Percentiles rank a stretch among this genome's conserved stretches.
Conservation (phyloP, 2,888 invertebrate genomes). For the Eupithecia abbreviata region DNA sequence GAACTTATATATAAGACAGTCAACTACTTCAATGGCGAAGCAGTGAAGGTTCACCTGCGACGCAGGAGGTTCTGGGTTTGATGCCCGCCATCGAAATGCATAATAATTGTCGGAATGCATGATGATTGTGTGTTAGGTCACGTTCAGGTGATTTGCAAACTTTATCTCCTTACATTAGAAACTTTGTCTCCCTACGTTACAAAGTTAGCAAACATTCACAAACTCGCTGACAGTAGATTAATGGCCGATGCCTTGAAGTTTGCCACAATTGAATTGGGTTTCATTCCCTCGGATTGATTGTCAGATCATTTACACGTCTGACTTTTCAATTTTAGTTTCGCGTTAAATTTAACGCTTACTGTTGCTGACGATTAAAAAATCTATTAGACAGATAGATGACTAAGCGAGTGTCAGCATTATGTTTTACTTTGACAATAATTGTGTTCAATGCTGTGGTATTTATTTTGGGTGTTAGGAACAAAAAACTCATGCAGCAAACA, state of each 20-base stretch:
- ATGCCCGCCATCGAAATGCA: background rate
- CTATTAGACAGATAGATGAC: too few relatives aligned
- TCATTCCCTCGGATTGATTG: background rate
- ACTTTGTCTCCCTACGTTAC: slow-evolving; percentile 12
- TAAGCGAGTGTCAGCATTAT: too few relatives aligned
- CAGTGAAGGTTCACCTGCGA: background rate
- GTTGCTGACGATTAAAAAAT: background rate
- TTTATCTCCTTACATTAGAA: slow-evolving; percentile 9
- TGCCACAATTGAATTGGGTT: background rate
- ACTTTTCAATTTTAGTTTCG: background rate
- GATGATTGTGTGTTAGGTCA: background rate
- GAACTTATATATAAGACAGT: background rate
- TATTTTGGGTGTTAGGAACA: too few relatives aligned
- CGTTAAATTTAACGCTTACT: background rate
- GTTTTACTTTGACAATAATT: too few relatives aligned
- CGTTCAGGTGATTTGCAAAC: slow-evolving; percentile 25
- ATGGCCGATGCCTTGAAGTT: background rate
- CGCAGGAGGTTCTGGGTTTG: background rate
- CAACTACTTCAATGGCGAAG: background rate
- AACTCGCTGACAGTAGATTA: background rate
- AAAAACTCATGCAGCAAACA: background rate
- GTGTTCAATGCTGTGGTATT: too few relatives aligned
- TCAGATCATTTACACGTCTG: background rate
- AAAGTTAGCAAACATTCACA: background rate
- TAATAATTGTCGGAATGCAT: background rate